Evolutionary conservation across 2,888 invertebrate genomes (phyloP), one percentile per base, ranked within the genome.

Genomic region (Atrina japonica): DNA sequence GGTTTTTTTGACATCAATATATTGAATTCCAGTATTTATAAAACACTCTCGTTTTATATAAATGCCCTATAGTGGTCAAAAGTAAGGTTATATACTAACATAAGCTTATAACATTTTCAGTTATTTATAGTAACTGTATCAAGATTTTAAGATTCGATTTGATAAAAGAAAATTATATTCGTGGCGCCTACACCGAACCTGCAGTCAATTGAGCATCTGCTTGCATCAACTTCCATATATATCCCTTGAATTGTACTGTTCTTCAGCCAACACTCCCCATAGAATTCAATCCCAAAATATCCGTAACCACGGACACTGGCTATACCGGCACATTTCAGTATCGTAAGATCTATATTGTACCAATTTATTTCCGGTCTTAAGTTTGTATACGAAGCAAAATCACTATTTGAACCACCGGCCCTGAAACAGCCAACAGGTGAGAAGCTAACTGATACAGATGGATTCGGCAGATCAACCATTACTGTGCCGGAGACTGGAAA

Each of bases 281-380:
- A 64, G 14, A 53, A 64, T 35, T 64, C 63, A 2, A 64, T 52
- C 3, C 63, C 63, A 64, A 64, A 64, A 41, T 43, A 64, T 25
- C 3, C 3, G 2, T 35, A 40, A 6, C 16, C n/a, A 6, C 43
- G 25, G 9, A n/a, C 41, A 14, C 29, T 40, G 0, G 63, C 43
- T 14, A 52, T 27, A 9, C 16, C 11, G n/a, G 63, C 63, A 53
- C 63, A 64, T n/a, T 23, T 25, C 5, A 40, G 16, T 21, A 63
- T 52, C n/a, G 41, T 25, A 18, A 50, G 35, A 2, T 25, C 35
- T 0, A 63, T 21, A 23, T 63, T 50, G 1, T 25, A n/a, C 63
- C 63, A 64, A 21, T 64, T 18, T 7, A 64, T 56, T 9, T 40
- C 11, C 11, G 9, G 1, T 35, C 56, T 35, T 2, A 56, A 3